A percentile compares a stretch with the other conserved stretches of the same genome.
Evolutionary conservation across 2,113 vertebrate genomes (phyloP).

Genomic region (Hipposideros armiger): DNA sequence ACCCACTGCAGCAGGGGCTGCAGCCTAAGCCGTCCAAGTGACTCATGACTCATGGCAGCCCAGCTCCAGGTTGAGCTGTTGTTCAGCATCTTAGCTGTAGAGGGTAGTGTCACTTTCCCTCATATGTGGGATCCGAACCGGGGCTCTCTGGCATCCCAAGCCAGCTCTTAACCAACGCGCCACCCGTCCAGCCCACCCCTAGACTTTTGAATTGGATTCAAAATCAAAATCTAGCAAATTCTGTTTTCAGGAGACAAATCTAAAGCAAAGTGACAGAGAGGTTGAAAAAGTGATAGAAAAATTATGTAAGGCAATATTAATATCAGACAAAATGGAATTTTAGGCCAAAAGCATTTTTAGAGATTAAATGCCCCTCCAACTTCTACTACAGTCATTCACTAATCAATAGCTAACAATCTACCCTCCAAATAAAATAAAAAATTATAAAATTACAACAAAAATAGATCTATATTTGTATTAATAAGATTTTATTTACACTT

Average conservation of each 20-base stretch:
- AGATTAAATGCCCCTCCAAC: not conserved
- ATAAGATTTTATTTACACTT: not conserved
- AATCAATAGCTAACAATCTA: not conserved
- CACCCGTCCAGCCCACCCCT: not conserved
- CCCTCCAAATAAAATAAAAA: constrained; percentile 30
- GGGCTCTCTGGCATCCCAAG: no score
- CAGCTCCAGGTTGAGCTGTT: no score
- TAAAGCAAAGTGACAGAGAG: constrained; percentile 39
- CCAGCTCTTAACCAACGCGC: no score
- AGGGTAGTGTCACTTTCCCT: no score
- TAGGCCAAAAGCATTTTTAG: constrained; percentile 20
- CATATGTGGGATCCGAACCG: no score
- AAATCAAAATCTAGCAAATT: not conserved
- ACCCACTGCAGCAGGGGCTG: no score
- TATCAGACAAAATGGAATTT: constrained; percentile 11
- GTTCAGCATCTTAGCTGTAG: no score
- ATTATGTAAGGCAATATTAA: constrained; percentile 24
- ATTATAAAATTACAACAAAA: constrained; percentile 39
- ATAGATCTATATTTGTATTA: not conserved
- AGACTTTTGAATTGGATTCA: constrained; percentile 42
- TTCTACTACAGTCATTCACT: not conserved
- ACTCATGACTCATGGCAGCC: no score
- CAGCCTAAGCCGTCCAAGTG: no score
- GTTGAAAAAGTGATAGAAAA: constrained; percentile 9
- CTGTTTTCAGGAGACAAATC: constrained; percentile 18